Percentiles rank a stretch among this genome's conserved stretches.
Conservation (phyloP, 2,113 vertebrate genomes). For the Seriola aureovittata region DNA sequence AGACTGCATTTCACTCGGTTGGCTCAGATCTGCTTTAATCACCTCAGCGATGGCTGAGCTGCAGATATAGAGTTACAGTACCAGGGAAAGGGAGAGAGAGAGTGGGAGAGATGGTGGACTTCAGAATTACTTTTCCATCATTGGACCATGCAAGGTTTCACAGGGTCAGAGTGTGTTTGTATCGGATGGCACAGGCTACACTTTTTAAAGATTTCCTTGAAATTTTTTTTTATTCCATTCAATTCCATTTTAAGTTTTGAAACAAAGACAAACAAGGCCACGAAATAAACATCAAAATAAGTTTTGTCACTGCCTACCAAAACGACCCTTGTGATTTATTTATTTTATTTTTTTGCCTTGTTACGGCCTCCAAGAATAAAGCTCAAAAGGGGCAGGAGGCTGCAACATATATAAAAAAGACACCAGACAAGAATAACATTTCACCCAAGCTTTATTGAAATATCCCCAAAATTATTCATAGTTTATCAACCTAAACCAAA, state of each 20-base stretch:
- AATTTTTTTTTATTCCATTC: not conserved
- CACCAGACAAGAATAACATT: too few species aligned
- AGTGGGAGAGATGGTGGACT: conserved; percentile 21
- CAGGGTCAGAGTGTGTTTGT: conserved; percentile 24
- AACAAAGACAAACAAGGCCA: not conserved
- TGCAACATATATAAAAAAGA: too few species aligned
- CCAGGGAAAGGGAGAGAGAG: conserved; percentile 44
- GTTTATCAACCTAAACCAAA: too few species aligned
- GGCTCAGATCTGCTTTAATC: conserved; percentile 80
- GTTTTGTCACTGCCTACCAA: too few species aligned
- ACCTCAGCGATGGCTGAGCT: conserved; percentile 76
- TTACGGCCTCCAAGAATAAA: too few species aligned
- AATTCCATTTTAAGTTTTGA: conserved; percentile 2
- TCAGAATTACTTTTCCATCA: conserved; percentile 59
- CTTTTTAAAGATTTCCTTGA: not conserved
- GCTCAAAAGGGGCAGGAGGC: too few species aligned
- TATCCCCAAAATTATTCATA: too few species aligned
- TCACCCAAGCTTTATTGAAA: too few species aligned
- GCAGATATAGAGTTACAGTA: conserved; percentile 76
- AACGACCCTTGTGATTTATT: too few species aligned
- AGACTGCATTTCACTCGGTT: conserved; percentile 76
- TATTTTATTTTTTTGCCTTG: too few species aligned
- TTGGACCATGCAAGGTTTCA: conserved; percentile 51
- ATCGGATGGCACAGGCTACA: not conserved
- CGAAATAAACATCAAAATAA: not conserved